Evolutionary conservation across 2,888 invertebrate species (phyloP), one percentile per base, ranked within the genome.

Genomic region (Cecidostiba fungosa): DNA sequence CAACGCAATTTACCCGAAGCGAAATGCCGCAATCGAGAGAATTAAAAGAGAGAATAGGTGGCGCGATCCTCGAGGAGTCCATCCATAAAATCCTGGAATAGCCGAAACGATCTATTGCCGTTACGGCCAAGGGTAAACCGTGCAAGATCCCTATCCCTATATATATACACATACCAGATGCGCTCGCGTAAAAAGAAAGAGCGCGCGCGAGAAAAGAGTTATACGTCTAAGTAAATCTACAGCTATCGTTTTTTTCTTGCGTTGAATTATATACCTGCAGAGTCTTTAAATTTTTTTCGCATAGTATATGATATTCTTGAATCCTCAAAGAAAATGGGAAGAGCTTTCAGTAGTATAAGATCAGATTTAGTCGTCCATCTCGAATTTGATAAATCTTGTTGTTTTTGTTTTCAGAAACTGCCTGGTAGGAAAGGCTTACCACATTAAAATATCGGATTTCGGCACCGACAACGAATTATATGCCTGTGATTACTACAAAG

Each of bases 381-480:
- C 12, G 62, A 3, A 26, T 66, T 14, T 14, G 14, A 26, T 0
- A 10, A 6, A 66, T 26, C 23, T 10, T 10, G n/a, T 62, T 1
- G 8, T 14, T 66, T n/a, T 29, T 3, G 14, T 79, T 92, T 93
- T 14, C 94, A 96, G 97, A 89, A 98, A 98, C 93, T 97, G 97
- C 92, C 94, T 98, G 86, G 96, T 98, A 85, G 98, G 98, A 88
- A 96, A 96, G 91, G 96, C 96, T 88, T 97, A 96, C 93, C 96
- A 96, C 90, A 95, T 97, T 87, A 97, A 98, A 94, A 96, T 97
- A 89, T 96, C 96, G 89, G 97, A 98, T 93, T 97, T 97, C 92
- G 97, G 97, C 62, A 97, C 97, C 29, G 97, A 97, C 94, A 96
- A 96, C 94, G 97, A 97, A 92, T 93, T 96, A 26, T 97, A 97